These are phyloP conservation scores for Anas bahamensis DNA, from an alignment of 2,797 vertebrate genomes.

Conservation along the genomic window DNA sequence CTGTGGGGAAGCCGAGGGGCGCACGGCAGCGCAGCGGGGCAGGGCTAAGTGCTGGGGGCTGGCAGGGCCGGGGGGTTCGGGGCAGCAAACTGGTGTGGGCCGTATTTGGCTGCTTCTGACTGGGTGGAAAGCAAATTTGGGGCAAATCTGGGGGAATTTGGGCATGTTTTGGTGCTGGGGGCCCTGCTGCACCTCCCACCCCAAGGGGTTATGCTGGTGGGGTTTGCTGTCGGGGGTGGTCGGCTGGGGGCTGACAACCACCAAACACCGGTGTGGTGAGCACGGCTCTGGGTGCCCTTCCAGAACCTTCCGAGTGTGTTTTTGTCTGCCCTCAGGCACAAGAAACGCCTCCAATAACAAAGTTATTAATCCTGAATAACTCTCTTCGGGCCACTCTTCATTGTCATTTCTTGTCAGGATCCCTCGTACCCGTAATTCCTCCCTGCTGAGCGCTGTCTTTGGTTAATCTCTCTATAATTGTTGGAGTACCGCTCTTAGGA, in stretches of 20 bases:
- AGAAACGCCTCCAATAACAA: neutral
- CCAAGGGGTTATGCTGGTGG: no score
- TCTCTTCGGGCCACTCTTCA: neutral
- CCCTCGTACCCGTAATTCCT: neutral
- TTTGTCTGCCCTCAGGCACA: neutral
- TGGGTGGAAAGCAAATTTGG: no score
- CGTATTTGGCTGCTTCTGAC: no score
- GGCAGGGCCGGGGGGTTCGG: no score
- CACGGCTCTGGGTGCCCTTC: neutral
- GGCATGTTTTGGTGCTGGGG: no score
- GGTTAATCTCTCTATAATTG: neutral
- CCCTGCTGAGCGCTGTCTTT: neutral
- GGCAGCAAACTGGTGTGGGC: no score
- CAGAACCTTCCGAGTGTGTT: neutral
- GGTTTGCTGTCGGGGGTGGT: neutral
- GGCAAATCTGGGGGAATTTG: no score
- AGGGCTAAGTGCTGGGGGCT: no score
- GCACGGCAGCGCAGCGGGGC: no score
- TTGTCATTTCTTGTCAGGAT: neutral
- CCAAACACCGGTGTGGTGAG: neutral
- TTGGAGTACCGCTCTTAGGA: neutral
- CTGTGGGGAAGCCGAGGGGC: no score
- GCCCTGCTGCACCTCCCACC: fast-evolving
- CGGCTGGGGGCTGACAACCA: neutral
- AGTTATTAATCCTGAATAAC: neutral